Conservation (phyloP, 2,113 vertebrate species). For the Pteropus alecto region DNA sequence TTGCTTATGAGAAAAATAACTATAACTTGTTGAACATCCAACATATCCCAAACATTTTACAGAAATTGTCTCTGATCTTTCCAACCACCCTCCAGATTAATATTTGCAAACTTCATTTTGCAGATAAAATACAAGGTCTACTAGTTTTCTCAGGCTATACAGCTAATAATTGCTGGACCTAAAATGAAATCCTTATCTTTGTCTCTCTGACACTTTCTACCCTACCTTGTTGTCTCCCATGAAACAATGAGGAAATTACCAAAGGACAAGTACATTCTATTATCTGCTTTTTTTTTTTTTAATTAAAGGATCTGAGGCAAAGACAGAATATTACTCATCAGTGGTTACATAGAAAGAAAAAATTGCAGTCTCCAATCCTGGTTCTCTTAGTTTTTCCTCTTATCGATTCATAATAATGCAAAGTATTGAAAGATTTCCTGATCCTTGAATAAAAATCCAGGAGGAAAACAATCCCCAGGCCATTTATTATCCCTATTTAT, state of each 20-base stretch:
- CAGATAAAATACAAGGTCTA: not conserved
- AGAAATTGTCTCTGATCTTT: not conserved
- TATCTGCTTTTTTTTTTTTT: constrained; percentile 8
- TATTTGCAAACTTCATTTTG: not conserved
- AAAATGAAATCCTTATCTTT: not conserved
- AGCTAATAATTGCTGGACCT: not conserved
- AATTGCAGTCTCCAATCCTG: not conserved
- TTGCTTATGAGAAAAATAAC: not conserved
- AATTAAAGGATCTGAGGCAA: not conserved
- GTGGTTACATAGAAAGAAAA: not conserved
- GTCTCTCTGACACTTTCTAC: not conserved
- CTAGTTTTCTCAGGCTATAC: not conserved
- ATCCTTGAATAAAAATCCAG: not conserved
- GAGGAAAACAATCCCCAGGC: constrained; percentile 29
- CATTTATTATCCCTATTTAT: constrained; percentile 16
- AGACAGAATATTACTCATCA: constrained; percentile 21
- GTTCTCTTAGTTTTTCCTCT: not conserved
- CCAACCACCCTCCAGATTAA: not conserved
- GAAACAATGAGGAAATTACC: not conserved
- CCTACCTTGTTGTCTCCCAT: not conserved
- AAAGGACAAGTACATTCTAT: not conserved
- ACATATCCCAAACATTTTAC: not conserved
- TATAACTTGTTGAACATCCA: not conserved
- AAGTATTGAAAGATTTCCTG: constrained; percentile 3
- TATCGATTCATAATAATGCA: not conserved